Conservation (phyloP, 2,113 vertebrate species). For the Eleginops maclovinus region DNA sequence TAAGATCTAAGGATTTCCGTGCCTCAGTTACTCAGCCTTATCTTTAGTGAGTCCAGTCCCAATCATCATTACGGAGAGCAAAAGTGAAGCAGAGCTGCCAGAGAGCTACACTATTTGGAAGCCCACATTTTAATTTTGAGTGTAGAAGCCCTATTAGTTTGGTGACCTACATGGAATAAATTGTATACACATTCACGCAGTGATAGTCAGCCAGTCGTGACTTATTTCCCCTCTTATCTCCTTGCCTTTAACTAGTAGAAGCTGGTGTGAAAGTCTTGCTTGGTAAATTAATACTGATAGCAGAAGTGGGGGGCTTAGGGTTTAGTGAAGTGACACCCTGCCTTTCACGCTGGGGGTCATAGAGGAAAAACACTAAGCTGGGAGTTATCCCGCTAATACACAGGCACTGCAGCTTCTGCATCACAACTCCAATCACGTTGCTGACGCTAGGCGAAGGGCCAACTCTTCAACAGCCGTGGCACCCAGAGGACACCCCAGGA, state of each 20-base stretch:
- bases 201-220: slow-evolving; percentile 39
- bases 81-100: neutral
- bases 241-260: slow-evolving; percentile 27
- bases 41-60: neutral
- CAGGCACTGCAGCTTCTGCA: slow-evolving; percentile 45
- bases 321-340: slow-evolving; percentile 50
- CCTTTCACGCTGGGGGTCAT: slow-evolving; percentile 34
- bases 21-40: neutral
- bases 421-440: slow-evolving; percentile 71
- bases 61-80: neutral
- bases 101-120: neutral
- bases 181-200: slow-evolving; percentile 9
- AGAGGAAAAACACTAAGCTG: slow-evolving; percentile 41
- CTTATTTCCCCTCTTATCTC: slow-evolving; percentile 55
- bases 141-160: neutral
- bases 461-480: slow-evolving; percentile 61
- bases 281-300: slow-evolving; percentile 52
- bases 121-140: neutral
- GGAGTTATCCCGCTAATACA: slow-evolving; percentile 52
- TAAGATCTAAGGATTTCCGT: neutral
- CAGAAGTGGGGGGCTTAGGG: slow-evolving; percentile 21
- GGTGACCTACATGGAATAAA: slow-evolving; percentile 63
- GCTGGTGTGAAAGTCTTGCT: slow-evolving; percentile 34
- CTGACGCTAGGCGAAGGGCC: slow-evolving; percentile 68
- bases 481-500: slow-evolving; percentile 70